phyloP scores from a whole-genome alignment of 2,888 invertebrate species.

The Orthosia gracilis region DNA sequence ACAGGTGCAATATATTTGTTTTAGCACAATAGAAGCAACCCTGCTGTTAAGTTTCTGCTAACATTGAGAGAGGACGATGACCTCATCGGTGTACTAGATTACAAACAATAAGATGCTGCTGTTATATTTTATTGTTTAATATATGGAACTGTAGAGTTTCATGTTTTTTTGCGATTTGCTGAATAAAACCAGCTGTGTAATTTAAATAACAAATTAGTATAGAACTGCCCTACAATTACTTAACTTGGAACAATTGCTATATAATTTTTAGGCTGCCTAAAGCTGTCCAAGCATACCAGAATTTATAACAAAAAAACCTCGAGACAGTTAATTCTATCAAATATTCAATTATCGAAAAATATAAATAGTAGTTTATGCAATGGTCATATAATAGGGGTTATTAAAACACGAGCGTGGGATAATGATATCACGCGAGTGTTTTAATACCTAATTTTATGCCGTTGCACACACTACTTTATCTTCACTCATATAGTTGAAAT shows the following conservation, averaged over 20 bases:
- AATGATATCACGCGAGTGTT: too few relatives aligned
- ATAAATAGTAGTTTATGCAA: too few relatives aligned
- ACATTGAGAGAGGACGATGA: constrained; percentile 10
- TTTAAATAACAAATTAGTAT: constrained; percentile 5
- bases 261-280: background rate
- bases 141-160: background rate
- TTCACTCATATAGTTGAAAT: too few relatives aligned
- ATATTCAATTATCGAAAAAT: too few relatives aligned
- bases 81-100: constrained; percentile 14
- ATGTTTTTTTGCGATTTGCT: constrained; percentile 5
- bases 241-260: background rate
- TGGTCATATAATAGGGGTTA: too few relatives aligned
- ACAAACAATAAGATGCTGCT: constrained; percentile 11
- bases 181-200: background rate
- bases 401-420: too few relatives aligned
- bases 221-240: background rate
- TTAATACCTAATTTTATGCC: too few relatives aligned
- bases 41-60: background rate
- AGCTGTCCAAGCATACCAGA: background rate
- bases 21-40: constrained; percentile 13
- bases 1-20: constrained; percentile 18
- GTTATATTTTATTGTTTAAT: constrained; percentile 12
- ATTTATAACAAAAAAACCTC: too few relatives aligned
- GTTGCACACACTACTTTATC: too few relatives aligned
- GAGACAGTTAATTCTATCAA: too few relatives aligned